Evolutionary conservation across 2,888 invertebrate genomes (phyloP).

Genomic region (Brenthis daphne): DNA sequence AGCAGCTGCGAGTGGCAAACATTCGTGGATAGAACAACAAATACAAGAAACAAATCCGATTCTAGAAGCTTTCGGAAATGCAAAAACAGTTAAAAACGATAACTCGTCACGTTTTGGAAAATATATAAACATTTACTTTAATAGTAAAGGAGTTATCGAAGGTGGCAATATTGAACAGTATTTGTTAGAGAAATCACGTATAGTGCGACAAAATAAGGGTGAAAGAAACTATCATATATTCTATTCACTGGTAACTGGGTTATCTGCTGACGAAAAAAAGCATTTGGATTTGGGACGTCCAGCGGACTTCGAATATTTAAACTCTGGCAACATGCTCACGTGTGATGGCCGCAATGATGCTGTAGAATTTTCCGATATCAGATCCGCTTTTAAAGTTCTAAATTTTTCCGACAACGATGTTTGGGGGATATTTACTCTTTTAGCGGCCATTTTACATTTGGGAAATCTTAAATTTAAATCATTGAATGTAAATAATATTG

Average conservation of each 20-base stretch:
- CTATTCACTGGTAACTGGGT: slow-evolving; percentile 93
- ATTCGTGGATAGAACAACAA: slow-evolving; percentile 98
- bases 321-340: slow-evolving; percentile 88
- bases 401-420: slow-evolving; percentile 93
- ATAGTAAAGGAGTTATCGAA: slow-evolving; percentile 91
- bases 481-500: slow-evolving; percentile 89
- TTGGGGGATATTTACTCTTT: slow-evolving; percentile 90
- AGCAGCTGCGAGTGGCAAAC: slow-evolving; percentile 96
- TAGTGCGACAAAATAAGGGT: slow-evolving; percentile 93
- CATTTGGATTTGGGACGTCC: slow-evolving; percentile 88
- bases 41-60: slow-evolving; percentile 98
- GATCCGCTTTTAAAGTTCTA: slow-evolving; percentile 95
- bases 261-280: slow-evolving; percentile 89
- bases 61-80: slow-evolving; percentile 98
- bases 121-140: slow-evolving; percentile 95
- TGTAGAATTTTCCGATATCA: slow-evolving; percentile 92
- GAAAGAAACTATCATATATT: slow-evolving; percentile 98
- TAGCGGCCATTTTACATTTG: slow-evolving; percentile 94
- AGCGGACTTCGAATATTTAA: slow-evolving; percentile 90
- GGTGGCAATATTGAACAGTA: slow-evolving; percentile 98
- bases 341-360: slow-evolving; percentile 93
- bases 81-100: slow-evolving; percentile 97
- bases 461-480: slow-evolving; percentile 94
- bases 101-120: slow-evolving; percentile 98
- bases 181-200: slow-evolving; percentile 95